Conservation (phyloP, 1,140 invertebrate genomes). For the Drosophila sp. region DNA sequence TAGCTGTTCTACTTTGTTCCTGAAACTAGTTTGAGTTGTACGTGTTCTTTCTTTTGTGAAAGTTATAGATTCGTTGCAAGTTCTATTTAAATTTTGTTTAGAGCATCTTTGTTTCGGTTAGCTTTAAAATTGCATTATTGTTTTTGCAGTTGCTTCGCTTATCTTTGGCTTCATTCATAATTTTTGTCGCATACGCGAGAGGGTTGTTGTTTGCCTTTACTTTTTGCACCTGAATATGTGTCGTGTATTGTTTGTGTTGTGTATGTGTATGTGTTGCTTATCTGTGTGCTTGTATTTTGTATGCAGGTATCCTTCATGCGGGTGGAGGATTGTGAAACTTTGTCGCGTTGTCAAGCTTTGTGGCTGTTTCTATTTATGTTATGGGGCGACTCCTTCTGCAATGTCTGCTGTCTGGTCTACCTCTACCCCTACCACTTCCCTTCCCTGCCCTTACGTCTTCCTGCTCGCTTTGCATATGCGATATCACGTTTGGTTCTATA, state of each 20-base stretch:
- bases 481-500: constrained; percentile 32
- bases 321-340: constrained; percentile 46
- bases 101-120: constrained; percentile 39
- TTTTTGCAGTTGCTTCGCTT: constrained; percentile 45
- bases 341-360: constrained; percentile 76
- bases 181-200: constrained; percentile 63
- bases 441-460: constrained; percentile 3
- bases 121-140: constrained; percentile 32
- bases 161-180: constrained; percentile 77
- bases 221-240: constrained; percentile 44
- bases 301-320: constrained; percentile 48
- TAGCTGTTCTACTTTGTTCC: too few species aligned
- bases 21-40: too few species aligned
- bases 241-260: constrained; percentile 19
- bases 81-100: background rate
- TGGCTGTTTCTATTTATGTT: constrained; percentile 77
- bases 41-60: too few species aligned
- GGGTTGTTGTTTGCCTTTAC: constrained; percentile 51
- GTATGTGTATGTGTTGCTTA: constrained; percentile 11
- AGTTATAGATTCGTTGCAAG: background rate
- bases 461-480: constrained; percentile 37
- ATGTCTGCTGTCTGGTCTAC: constrained; percentile 51
- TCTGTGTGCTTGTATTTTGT: constrained; percentile 9
- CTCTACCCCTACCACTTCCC: too few species aligned
- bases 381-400: constrained; percentile 46